Evolutionary conservation across 2,797 vertebrate genomes (phyloP).

Genomic region (Vireo griseus): DNA sequence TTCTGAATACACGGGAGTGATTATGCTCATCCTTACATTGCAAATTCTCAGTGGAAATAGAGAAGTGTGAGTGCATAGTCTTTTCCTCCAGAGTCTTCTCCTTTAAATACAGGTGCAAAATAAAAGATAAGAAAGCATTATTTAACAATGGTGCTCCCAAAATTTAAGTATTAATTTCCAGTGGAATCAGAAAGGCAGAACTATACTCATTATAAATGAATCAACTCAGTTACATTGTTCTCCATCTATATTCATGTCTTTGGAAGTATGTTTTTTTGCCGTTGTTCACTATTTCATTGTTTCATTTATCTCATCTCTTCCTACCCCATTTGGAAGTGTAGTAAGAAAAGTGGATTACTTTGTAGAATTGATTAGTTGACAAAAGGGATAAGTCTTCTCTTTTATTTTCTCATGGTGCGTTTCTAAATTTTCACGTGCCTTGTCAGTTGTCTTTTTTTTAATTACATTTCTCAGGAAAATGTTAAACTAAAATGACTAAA

Average conservation of each 20-base stretch:
- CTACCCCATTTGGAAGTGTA: neutral
- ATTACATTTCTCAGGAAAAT: slow-evolving; percentile 20
- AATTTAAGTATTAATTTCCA: slow-evolving; percentile 3
- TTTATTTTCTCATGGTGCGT: slow-evolving; percentile 18
- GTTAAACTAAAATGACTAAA: slow-evolving; percentile 28
- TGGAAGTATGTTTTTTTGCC: neutral
- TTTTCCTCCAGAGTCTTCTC: neutral
- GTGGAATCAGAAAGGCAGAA: neutral
- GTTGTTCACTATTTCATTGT: slow-evolving; percentile 10
- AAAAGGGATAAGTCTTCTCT: neutral
- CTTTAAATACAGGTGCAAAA: neutral
- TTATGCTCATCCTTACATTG: neutral
- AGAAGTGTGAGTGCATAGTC: neutral
- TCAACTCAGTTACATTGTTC: slow-evolving; percentile 14
- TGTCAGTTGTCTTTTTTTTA: neutral
- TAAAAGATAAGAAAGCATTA: neutral
- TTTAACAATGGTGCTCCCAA: neutral
- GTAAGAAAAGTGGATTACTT: neutral
- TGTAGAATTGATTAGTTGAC: slow-evolving; percentile 7
- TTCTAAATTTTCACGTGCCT: neutral
- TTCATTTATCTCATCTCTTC: slow-evolving; percentile 29
- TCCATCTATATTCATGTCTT: neutral
- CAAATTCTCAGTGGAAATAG: neutral
- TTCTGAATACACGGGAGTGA: neutral
- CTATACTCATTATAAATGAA: neutral